phyloP scores from a whole-genome alignment of 2,797 vertebrate genomes.

The Simalia tracyae region DNA sequence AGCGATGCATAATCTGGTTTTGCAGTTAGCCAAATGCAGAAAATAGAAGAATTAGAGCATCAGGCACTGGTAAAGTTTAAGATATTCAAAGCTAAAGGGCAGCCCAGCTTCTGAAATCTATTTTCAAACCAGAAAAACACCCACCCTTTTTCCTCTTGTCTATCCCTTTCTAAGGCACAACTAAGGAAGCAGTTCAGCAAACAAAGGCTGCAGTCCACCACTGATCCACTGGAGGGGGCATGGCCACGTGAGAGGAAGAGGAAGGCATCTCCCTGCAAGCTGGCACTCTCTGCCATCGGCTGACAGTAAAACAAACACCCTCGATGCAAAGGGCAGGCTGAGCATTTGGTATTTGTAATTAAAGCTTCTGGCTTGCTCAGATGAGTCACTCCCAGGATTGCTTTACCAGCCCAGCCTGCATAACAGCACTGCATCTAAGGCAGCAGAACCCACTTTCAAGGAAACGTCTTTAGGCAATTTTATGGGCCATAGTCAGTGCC shows the following conservation, averaged over 20 bases:
- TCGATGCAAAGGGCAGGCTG: conserved; percentile 28
- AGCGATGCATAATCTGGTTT: conserved; percentile 39
- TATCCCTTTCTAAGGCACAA: conserved; percentile 21
- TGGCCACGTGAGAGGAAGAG: conserved; percentile 25
- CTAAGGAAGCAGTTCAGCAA: conserved; percentile 43
- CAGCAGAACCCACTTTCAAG: background rate
- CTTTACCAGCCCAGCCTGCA: conserved; percentile 27
- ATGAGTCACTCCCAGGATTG: conserved; percentile 9
- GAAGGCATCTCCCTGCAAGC: conserved; percentile 7
- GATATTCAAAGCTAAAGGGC: conserved; percentile 63
- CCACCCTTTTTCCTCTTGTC: conserved; percentile 50
- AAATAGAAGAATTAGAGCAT: conserved; percentile 58
- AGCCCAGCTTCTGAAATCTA: conserved; percentile 33
- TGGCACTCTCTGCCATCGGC: conserved; percentile 38
- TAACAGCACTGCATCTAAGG: conserved; percentile 2
- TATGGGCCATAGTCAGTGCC: background rate
- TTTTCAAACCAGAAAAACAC: conserved; percentile 47
- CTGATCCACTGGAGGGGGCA: conserved; percentile 28
- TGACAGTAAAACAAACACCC: conserved; percentile 36
- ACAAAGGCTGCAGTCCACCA: conserved; percentile 21
- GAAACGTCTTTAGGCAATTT: conserved; percentile 8
- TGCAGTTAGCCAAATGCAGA: conserved; percentile 50
- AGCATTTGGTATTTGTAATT: conserved; percentile 29
- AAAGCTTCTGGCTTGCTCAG: conserved; percentile 25
- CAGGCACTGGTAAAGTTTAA: conserved; percentile 46